Percentiles rank a stretch among this genome's conserved stretches.
Evolutionary conservation across 1,140 invertebrate genomes (phyloP).

Genomic region (Myzus persicae): DNA sequence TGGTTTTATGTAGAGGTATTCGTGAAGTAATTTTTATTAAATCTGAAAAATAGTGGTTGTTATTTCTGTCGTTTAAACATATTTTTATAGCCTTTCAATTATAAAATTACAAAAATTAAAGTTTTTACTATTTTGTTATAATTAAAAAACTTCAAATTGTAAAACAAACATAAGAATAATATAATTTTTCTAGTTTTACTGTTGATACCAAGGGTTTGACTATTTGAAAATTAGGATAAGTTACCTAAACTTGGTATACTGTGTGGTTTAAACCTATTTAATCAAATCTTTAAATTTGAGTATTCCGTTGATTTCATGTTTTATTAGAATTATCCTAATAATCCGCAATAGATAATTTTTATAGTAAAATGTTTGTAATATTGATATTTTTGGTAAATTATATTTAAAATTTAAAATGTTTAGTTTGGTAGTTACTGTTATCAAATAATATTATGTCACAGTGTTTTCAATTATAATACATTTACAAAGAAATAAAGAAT

Average conservation of each 20-base stretch:
- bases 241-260: not conserved
- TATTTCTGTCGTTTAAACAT: not conserved
- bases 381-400: not conserved
- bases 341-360: not conserved
- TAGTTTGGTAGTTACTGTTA: too few species aligned
- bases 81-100: not conserved
- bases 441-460: not conserved
- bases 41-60: not conserved
- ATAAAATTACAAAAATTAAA: not conserved
- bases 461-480: not conserved
- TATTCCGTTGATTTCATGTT: not conserved
- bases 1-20: not conserved
- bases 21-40: not conserved
- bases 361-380: not conserved
- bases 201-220: rapidly evolving
- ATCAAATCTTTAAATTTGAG: not conserved
- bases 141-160: too few species aligned
- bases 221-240: not conserved
- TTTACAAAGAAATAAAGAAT: not conserved
- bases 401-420: not conserved
- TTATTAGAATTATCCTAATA: not conserved
- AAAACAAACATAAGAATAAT: not conserved
- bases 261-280: not conserved
- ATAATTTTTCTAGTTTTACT: not conserved
- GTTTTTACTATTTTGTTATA: not conserved